Conservation (phyloP, 30 jellyfish, hydroid and myxozoan species). For the Aurelia aurita region DNA sequence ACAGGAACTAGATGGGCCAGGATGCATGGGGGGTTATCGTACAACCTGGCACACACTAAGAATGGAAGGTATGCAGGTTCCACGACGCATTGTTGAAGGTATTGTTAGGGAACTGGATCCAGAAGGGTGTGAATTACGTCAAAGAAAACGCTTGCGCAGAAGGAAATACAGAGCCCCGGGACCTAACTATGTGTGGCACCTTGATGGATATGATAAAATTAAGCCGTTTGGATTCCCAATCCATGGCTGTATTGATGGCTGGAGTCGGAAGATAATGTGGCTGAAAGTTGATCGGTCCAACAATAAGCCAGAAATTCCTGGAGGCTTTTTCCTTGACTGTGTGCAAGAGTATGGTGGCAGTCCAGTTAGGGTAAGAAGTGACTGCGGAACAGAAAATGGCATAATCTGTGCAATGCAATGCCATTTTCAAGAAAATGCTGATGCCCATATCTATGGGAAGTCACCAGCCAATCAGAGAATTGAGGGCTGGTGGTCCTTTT, state of each 20-base stretch:
- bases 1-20: slow-evolving; percentile 48
- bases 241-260: slow-evolving; percentile 71
- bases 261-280: slow-evolving; percentile 52
- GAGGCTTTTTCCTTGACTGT: slow-evolving; percentile 1
- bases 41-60: slow-evolving; percentile 44
- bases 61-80: slow-evolving; percentile 59
- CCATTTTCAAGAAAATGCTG: slow-evolving; percentile 19
- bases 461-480: slow-evolving; percentile 62
- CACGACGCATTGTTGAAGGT: slow-evolving; percentile 38
- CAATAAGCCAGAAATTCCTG: slow-evolving; percentile 32
- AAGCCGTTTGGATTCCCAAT: slow-evolving; percentile 64
- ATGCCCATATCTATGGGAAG: slow-evolving; percentile 42
- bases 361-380: slow-evolving; percentile 50
- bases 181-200: slow-evolving; percentile 68
- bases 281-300: slow-evolving; percentile 56
- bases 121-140: slow-evolving; percentile 33
- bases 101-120: slow-evolving; percentile 50
- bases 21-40: slow-evolving; percentile 54
- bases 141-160: slow-evolving; percentile 25
- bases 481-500: slow-evolving; percentile 62
- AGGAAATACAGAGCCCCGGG: slow-evolving; percentile 46
- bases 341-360: slow-evolving; percentile 36
- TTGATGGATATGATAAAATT: slow-evolving; percentile 51
- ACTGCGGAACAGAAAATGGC: slow-evolving; percentile 62
- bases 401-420: slow-evolving; percentile 49